These are phyloP conservation scores for Tychaedon coryphoeus DNA, from an alignment of 2,113 vertebrate genomes.

Conservation along the genomic window DNA sequence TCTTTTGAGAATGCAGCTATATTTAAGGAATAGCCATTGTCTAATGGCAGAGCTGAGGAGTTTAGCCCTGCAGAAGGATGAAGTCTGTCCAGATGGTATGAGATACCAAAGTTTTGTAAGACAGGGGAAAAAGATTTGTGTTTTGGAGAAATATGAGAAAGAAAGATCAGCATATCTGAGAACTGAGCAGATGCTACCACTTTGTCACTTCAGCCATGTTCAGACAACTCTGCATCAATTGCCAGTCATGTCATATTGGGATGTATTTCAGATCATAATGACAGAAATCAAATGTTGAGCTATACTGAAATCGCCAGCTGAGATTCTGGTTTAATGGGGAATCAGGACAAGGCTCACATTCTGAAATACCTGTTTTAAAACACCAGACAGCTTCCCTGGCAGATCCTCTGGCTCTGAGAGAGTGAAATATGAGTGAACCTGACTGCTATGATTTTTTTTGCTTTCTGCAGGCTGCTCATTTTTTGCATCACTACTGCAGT, in stretches of 20 bases:
- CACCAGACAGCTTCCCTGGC: background rate
- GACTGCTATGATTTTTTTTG: background rate
- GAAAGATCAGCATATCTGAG: background rate
- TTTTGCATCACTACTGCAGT: background rate
- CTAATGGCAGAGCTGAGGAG: background rate
- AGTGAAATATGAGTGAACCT: background rate
- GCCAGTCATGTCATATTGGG: accelerated
- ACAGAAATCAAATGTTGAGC: background rate
- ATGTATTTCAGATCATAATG: background rate
- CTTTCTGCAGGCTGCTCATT: background rate
- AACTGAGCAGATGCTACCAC: background rate
- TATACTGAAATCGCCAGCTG: background rate
- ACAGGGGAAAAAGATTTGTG: background rate
- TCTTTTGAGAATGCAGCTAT: background rate
- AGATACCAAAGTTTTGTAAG: background rate
- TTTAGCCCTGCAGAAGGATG: background rate
- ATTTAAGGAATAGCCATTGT: background rate
- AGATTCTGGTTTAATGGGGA: background rate
- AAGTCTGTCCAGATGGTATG: background rate
- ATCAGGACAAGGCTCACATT: background rate
- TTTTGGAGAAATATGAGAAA: background rate
- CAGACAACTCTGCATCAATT: background rate
- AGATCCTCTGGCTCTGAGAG: background rate
- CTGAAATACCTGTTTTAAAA: background rate
- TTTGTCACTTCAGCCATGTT: background rate